Percentiles rank a stretch among this genome's conserved stretches.
phyloP scores from a whole-genome alignment of 2,113 vertebrate genomes.

The Oceanodroma tethys region DNA sequence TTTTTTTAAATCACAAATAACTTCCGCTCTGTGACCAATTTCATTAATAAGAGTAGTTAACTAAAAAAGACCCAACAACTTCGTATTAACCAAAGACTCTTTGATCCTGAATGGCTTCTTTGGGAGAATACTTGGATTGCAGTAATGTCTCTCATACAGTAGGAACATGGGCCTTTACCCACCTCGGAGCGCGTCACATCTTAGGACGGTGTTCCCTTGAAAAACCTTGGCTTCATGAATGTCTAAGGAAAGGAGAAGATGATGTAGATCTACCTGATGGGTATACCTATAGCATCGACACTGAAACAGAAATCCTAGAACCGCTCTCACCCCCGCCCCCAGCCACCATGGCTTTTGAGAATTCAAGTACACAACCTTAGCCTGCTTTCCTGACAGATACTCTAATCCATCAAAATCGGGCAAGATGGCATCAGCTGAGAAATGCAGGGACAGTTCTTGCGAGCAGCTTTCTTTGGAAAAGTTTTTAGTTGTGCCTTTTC shows the following conservation, averaged over 20 bases:
- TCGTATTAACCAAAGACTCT: not conserved
- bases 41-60: not conserved
- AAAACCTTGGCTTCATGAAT: not conserved
- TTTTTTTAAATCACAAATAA: not conserved
- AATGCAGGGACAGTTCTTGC: not conserved
- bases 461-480: not conserved
- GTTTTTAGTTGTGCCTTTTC: not conserved
- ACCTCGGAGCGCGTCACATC: not conserved
- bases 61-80: not conserved
- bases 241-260: not conserved
- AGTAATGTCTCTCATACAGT: not conserved
- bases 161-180: not conserved
- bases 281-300: rapidly evolving
- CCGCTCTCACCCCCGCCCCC: rapidly evolving
- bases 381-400: not conserved
- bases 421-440: not conserved
- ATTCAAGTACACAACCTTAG: not conserved
- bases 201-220: not conserved
- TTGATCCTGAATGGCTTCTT: not conserved
- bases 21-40: not conserved
- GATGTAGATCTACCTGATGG: not conserved
- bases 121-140: not conserved
- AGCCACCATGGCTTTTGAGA: not conserved
- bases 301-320: not conserved
- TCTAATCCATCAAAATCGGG: not conserved